A percentile compares a stretch with the other conserved stretches of the same genome.
Evolutionary conservation across 2,888 invertebrate species (phyloP).

Genomic region (Pseudococcus jackbeardsleyi): DNA sequence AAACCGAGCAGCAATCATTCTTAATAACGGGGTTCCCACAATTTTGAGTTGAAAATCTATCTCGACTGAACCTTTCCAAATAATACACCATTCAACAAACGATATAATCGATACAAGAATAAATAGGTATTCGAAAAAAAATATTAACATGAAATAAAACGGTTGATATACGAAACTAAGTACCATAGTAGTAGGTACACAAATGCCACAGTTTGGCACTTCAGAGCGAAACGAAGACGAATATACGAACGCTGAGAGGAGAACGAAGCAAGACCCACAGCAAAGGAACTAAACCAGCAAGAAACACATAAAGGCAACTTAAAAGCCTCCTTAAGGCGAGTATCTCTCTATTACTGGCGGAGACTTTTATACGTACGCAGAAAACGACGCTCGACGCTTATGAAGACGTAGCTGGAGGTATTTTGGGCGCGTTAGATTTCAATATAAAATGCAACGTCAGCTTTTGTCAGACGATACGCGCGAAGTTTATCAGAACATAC

Average conservation of each 20-base stretch:
- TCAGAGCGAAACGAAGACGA: neutral
- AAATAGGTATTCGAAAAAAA: no score
- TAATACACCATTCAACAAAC: no score
- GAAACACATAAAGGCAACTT: neutral
- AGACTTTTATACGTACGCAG: neutral
- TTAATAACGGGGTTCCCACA: no score
- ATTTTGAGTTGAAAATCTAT: no score
- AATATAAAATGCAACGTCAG: neutral
- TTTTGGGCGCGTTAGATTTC: neutral
- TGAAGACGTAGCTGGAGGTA: neutral
- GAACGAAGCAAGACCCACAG: neutral
- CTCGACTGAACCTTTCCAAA: no score
- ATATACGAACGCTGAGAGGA: neutral
- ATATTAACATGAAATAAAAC: no score
- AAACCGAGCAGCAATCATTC: no score
- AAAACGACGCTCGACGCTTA: neutral
- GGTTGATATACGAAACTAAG: no score
- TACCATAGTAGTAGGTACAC: no score
- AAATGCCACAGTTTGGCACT: neutral
- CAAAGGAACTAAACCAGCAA: neutral
- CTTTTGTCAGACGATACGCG: neutral
- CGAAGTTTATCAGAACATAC: neutral
- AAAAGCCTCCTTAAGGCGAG: conserved; percentile 19
- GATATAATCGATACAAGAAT: no score
- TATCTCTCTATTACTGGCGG: neutral